phyloP scores from a whole-genome alignment of 2,888 invertebrate species.

The Brachyptera putata region DNA sequence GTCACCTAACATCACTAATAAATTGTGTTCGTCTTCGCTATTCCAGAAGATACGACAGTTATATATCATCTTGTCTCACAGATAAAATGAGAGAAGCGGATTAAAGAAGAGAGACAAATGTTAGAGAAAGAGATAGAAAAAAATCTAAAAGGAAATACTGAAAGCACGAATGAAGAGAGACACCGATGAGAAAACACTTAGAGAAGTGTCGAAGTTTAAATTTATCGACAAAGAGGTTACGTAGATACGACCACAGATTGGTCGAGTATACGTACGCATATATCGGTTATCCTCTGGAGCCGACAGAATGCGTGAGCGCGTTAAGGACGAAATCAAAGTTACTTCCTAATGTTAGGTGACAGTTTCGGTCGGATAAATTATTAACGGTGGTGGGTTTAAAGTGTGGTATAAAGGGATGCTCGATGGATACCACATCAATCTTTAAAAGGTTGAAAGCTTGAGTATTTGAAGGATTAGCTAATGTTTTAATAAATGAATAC shows the following conservation, averaged over 20 bases:
- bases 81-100: not conserved
- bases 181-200: constrained; percentile 26
- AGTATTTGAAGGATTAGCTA: too few relatives aligned
- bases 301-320: not conserved
- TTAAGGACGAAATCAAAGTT: constrained; percentile 19
- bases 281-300: not conserved
- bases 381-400: not conserved
- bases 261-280: not conserved
- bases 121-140: constrained; percentile 9
- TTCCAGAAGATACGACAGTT: too few relatives aligned
- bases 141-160: too few relatives aligned
- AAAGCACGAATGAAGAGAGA: too few relatives aligned
- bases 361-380: not conserved
- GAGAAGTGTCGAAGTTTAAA: constrained; percentile 27
- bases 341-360: constrained; percentile 8
- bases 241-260: constrained; percentile 15
- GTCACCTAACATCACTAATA: too few relatives aligned
- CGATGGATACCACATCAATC: too few relatives aligned
- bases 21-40: too few relatives aligned
- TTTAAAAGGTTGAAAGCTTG: too few relatives aligned
- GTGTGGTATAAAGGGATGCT: too few relatives aligned
- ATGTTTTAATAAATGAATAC: too few relatives aligned
- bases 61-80: not conserved
- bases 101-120: not conserved
- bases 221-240: constrained; percentile 21